These are phyloP conservation scores for Anas platyrhynchos DNA, from an alignment of 2,113 vertebrate genomes.

Conservation along the genomic window DNA sequence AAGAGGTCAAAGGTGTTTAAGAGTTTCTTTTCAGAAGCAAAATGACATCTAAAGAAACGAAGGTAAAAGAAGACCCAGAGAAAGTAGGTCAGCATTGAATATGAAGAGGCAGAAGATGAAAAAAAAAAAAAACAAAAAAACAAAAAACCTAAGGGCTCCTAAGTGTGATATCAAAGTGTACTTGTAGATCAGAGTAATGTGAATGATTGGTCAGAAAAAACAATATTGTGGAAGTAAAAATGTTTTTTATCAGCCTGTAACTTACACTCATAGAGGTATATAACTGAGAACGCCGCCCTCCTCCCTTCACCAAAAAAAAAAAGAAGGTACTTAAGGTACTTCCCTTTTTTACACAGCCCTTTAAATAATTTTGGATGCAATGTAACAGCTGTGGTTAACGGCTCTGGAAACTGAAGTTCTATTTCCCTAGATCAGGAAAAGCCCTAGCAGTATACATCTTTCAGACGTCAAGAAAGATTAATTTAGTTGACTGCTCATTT, in stretches of 20 bases:
- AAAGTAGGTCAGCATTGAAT: conserved; percentile 28
- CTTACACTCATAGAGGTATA: neutral
- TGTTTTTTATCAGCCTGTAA: neutral
- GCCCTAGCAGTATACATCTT: neutral
- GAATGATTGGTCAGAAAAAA: neutral
- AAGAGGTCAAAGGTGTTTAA: neutral
- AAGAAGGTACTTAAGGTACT: neutral
- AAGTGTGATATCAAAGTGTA: neutral
- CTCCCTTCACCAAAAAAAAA: neutral
- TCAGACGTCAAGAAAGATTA: neutral
- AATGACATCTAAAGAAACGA: neutral
- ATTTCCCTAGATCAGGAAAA: neutral
- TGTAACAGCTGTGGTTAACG: neutral
- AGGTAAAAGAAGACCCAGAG: neutral
- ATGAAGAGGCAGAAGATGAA: neutral
- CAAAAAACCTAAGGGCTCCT: neutral
- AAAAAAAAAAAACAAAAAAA: neutral
- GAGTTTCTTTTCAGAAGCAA: neutral
- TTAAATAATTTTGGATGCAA: neutral
- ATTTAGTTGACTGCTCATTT: neutral
- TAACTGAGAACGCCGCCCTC: neutral
- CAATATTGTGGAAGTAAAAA: neutral
- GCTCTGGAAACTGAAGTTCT: neutral
- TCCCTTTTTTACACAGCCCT: neutral
- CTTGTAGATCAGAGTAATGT: neutral